These are phyloP conservation scores for Papilio machaon DNA, from an alignment of 1,140 invertebrate genomes.

Conservation along the genomic window DNA sequence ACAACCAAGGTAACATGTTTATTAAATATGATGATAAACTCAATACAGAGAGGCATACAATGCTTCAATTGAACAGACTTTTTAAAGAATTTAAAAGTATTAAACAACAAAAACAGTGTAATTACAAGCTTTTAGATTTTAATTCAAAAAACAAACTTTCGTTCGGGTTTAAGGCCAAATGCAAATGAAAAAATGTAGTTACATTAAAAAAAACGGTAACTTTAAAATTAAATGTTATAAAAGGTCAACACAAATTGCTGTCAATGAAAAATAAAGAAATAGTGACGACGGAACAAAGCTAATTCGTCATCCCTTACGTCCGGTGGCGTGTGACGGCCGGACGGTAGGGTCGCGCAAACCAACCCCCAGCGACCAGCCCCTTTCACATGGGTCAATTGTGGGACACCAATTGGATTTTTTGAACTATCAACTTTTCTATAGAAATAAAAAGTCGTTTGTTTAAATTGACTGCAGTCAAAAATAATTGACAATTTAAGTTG, in stretches of 20 bases:
- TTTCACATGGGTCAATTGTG: slow-evolving; percentile 49
- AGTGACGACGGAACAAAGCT: slow-evolving; percentile 40
- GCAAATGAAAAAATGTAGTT: background rate
- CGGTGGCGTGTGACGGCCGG: slow-evolving; percentile 45
- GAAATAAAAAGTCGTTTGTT: slow-evolving; percentile 36
- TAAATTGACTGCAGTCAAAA: slow-evolving; percentile 31
- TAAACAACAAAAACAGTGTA: too few relatives aligned
- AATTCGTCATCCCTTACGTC: slow-evolving; percentile 45
- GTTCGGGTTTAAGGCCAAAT: background rate
- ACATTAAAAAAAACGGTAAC: background rate
- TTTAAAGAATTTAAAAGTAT: too few relatives aligned
- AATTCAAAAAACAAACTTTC: too few relatives aligned
- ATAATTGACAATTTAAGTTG: slow-evolving; percentile 1
- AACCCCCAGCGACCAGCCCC: slow-evolving; percentile 37
- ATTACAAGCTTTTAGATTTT: too few relatives aligned
- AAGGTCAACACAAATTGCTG: background rate
- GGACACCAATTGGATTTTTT: slow-evolving; percentile 37
- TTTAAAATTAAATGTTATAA: background rate
- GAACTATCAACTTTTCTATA: slow-evolving; percentile 17
- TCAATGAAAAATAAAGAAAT: slow-evolving; percentile 25
- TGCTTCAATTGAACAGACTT: too few relatives aligned
- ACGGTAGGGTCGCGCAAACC: slow-evolving; percentile 17
- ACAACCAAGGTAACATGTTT: too few relatives aligned
- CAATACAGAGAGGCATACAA: too few relatives aligned
- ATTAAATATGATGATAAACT: too few relatives aligned